Base-by-base conservation (phyloP, 2,797 vertebrate species). In the Zenarchopterus dispar region DNA sequence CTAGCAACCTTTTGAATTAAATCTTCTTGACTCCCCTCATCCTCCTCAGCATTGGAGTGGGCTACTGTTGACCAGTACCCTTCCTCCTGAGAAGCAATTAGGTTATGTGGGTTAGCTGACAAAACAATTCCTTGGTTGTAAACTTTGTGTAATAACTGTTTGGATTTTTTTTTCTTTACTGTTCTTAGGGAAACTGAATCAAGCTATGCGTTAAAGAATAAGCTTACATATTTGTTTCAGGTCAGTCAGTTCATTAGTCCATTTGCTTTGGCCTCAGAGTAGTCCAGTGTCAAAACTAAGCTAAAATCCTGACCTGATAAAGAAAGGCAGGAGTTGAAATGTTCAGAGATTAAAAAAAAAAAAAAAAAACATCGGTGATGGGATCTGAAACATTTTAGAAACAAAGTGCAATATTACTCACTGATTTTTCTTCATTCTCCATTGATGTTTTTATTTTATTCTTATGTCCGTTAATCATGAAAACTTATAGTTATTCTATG, bases 391-490 rank as follows among this genome's bases (percentile, higher is more conserved):
- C 93, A 88, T 93, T 96, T 96, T 95, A 94, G 91, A 92, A 95
- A 96, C 90, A 92, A 97, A 96, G 97, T 99, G 97, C 97, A 99
- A 98, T 99, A 99, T 97, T 94, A 95, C 93, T 82, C 94, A 93
- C 94, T 94, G 93, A 94, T 91, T 94, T 95, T 94, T 94, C 93
- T 95, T 94, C 92, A 88, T 95, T 93, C 93, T 94, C 94, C 69
- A 84, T 87, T 88, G 85, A 93, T 92, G 91, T 94, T 93, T 70
- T 64, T 66, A 23, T 80, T 73, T 87, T 82, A 71, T 76, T 75
- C 70, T 77, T 84, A 78, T 88, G 82, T 90, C 75, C 93, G 92
- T 94, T 94, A 92, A 93, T 96, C 94, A 95, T 91, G 92, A 86
- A 85, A 93, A 94, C 95, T 92, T 94, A 94, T 97, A 95, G 93